These are phyloP conservation scores for Drosophila dunni DNA, from an alignment of 1,140 invertebrate genomes.

Conservation along the genomic window DNA sequence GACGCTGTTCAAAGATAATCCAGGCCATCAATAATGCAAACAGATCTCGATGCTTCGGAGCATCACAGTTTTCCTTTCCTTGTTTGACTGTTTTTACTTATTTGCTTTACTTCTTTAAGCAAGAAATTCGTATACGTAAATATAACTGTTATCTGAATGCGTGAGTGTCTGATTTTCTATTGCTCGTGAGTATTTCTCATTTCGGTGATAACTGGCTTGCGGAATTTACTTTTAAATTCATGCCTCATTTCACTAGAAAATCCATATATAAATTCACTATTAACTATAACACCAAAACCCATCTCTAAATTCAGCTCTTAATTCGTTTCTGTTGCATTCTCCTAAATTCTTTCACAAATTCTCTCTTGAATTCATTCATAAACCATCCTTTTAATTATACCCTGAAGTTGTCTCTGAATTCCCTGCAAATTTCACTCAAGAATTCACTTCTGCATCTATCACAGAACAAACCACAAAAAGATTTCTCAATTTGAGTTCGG, in stretches of 20 bases:
- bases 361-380: no score
- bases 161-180: slow-evolving; percentile 59
- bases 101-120: slow-evolving; percentile 47
- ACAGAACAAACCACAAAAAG: slow-evolving; percentile 33
- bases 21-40: slow-evolving; percentile 82
- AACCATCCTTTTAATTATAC: no score
- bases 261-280: no score
- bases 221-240: no score
- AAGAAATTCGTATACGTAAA: slow-evolving; percentile 28
- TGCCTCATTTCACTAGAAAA: no score
- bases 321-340: no score
- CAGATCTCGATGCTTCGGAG: slow-evolving; percentile 52
- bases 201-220: not conserved
- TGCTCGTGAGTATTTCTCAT: slow-evolving; percentile 22
- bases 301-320: no score
- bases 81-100: slow-evolving; percentile 44
- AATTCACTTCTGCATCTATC: no score
- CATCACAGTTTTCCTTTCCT: slow-evolving; percentile 29
- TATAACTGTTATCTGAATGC: not conserved
- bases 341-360: no score
- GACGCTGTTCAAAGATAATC: slow-evolving; percentile 71
- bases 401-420: no score
- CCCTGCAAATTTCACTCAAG: no score
- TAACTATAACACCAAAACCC: no score
- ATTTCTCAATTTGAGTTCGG: slow-evolving; percentile 70